phyloP scores from a whole-genome alignment of 2,113 vertebrate species.

The Oryzias curvinotus region DNA sequence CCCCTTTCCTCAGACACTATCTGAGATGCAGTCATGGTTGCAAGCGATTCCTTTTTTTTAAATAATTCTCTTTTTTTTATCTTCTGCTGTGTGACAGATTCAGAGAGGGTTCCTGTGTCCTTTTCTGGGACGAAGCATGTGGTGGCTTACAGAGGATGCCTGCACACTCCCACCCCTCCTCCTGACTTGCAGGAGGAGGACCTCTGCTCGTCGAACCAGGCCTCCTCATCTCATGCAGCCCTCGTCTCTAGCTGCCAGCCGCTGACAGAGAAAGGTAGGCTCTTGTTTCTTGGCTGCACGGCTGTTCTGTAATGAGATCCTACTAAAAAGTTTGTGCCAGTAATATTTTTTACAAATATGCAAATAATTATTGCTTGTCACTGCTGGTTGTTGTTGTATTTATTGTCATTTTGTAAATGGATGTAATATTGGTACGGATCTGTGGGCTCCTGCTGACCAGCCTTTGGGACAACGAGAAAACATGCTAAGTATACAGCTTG shows the following conservation, averaged over 20 bases:
- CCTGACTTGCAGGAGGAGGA: constrained; percentile 54
- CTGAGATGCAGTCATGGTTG: no score
- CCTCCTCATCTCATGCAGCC: constrained; percentile 34
- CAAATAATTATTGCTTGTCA: neutral
- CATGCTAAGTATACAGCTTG: constrained; percentile 60
- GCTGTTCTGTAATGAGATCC: neutral
- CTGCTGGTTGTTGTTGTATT: no score
- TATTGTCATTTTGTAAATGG: neutral
- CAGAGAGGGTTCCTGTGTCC: constrained; percentile 8
- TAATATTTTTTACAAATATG: neutral
- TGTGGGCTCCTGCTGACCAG: constrained; percentile 22
- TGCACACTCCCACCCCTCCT: constrained; percentile 57
- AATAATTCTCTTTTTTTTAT: no score
- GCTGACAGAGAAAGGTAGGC: constrained; percentile 47
- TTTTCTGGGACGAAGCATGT: constrained; percentile 24
- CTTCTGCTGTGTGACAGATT: no score
- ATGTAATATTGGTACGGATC: neutral
- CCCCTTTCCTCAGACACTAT: no score
- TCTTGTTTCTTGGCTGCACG: neutral
- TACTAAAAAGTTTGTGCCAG: neutral
- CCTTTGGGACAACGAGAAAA: constrained; percentile 31
- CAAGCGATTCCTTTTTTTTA: no score
- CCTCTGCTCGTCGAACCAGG: constrained; percentile 26
- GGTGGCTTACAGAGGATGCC: constrained; percentile 46
- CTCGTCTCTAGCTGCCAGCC: constrained; percentile 21